Evolutionary conservation across 2,888 invertebrate genomes (phyloP).

Genomic region (Drosophila heteroneura): DNA sequence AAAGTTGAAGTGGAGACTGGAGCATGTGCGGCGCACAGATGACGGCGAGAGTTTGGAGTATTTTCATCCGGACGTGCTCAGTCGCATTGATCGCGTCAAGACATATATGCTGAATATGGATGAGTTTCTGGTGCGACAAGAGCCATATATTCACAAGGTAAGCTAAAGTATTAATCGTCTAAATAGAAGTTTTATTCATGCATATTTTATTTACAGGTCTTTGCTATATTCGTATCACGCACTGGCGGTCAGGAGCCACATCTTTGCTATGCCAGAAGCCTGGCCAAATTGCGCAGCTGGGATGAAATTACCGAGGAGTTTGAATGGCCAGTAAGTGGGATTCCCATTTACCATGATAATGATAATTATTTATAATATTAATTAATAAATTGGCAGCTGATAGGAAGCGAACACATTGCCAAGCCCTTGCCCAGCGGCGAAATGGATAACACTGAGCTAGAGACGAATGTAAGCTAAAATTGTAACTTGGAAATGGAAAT

Average conservation of each 20-base stretch:
- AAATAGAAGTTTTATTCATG: no score
- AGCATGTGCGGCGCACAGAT: constrained; percentile 35
- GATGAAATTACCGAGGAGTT: constrained; percentile 39
- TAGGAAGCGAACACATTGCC: constrained; percentile 39
- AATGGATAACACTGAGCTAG: constrained; percentile 11
- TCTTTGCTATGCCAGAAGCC: constrained; percentile 49
- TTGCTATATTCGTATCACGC: constrained; percentile 38
- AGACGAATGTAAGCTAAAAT: constrained; percentile 34
- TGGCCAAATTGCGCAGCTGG: constrained; percentile 44
- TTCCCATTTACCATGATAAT: background rate
- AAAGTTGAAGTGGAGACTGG: constrained; percentile 39
- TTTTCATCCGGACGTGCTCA: constrained; percentile 37
- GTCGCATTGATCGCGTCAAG: constrained; percentile 23
- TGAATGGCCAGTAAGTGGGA: constrained; percentile 40
- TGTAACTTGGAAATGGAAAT: background rate
- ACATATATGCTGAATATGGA: constrained; percentile 51
- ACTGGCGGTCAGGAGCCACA: constrained; percentile 30
- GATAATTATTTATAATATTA: background rate
- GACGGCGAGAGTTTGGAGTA: constrained; percentile 41
- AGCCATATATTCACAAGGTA: constrained; percentile 55
- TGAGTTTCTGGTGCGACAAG: constrained; percentile 47
- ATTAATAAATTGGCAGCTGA: constrained; percentile 11
- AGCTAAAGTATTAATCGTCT: no score
- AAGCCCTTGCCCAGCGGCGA: constrained; percentile 5
- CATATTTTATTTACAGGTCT: constrained; percentile 24